Evolutionary conservation across 2,888 invertebrate species (phyloP).

Genomic region (Notocelia uddmanniana): DNA sequence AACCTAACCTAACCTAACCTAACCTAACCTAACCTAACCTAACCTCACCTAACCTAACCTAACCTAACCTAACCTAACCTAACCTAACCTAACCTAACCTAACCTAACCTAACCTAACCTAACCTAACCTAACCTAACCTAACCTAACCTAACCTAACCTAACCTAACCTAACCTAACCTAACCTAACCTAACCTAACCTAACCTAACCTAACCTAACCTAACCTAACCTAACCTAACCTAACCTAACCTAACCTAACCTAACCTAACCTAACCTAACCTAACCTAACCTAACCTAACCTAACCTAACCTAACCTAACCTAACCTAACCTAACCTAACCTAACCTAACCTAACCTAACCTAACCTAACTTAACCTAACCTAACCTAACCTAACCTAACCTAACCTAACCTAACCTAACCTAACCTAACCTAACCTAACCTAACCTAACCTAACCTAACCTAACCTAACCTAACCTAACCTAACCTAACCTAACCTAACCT

Average conservation of each 20-base stretch:
- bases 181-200: neutral
- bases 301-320: slow-evolving; percentile 33
- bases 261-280: slow-evolving; percentile 32
- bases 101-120: too few species aligned
- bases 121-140: too few species aligned
- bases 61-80: slow-evolving; percentile 32
- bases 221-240: slow-evolving; percentile 19
- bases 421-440: slow-evolving; percentile 22
- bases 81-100: slow-evolving; percentile 13
- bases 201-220: slow-evolving; percentile 13
- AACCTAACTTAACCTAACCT: slow-evolving; percentile 41
- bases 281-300: slow-evolving; percentile 30
- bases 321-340: slow-evolving; percentile 40
- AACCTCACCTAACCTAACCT: too few species aligned
- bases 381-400: slow-evolving; percentile 25
- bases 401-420: slow-evolving; percentile 22
- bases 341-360: slow-evolving; percentile 41
- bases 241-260: slow-evolving; percentile 23
- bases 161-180: neutral
- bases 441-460: slow-evolving; percentile 22
- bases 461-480: slow-evolving; percentile 18
- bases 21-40: neutral
- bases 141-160: neutral
- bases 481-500: slow-evolving; percentile 29
- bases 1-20: too few species aligned